A percentile compares a stretch with the other conserved stretches of the same genome.
Evolutionary conservation across 2,113 vertebrate species (phyloP).

Genomic region (Aspidoscelis tigris): DNA sequence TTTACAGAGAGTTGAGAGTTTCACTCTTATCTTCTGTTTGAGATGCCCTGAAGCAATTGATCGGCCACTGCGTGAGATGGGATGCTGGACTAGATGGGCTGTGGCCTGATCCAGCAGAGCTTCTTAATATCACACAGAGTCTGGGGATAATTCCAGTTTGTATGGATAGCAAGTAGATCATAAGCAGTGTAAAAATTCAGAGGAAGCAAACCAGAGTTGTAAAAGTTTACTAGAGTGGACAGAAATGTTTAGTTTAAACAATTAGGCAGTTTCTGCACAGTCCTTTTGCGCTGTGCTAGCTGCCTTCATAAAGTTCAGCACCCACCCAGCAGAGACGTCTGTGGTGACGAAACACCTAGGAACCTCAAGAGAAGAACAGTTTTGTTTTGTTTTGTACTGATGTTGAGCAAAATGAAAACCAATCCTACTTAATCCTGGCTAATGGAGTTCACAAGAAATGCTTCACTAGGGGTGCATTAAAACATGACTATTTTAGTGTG

Average conservation of each 20-base stretch:
- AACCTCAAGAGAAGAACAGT: not conserved
- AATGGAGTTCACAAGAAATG: not conserved
- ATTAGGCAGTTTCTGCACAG: no score
- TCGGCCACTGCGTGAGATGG: no score
- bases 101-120: no score
- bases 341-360: no score
- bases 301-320: no score
- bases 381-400: not conserved
- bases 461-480: not conserved
- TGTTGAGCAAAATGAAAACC: not conserved
- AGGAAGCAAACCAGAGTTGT: not conserved
- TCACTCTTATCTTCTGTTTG: no score
- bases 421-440: not conserved
- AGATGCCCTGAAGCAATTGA: no score
- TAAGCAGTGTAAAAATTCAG: not conserved
- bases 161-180: not conserved
- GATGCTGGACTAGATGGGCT: no score
- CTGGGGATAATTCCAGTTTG: not conserved
- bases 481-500: no score
- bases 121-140: not conserved
- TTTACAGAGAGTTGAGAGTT: no score
- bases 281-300: no score
- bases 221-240: not conserved
- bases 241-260: not conserved
- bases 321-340: no score